A percentile compares a stretch with the other conserved stretches of the same genome.
phyloP scores from a whole-genome alignment of 2,888 invertebrate genomes.

The Brachyopa scutellaris region DNA sequence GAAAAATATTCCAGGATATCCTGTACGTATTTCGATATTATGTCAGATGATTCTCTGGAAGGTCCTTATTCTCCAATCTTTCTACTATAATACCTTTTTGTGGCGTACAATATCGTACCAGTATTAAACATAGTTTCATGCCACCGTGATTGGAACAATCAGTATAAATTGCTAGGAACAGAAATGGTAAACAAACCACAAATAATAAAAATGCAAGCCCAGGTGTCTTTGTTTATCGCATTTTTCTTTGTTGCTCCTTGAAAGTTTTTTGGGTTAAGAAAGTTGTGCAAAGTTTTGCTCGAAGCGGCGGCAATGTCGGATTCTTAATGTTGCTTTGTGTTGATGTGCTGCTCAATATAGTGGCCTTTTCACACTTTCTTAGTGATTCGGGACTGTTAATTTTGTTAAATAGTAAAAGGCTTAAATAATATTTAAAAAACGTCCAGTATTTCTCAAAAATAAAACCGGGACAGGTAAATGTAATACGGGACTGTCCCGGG shows the following conservation, averaged over 20 bases:
- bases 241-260: background rate
- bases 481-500: too few species aligned
- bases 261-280: background rate
- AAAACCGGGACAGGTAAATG: too few species aligned
- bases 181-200: too few species aligned
- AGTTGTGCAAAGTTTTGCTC: background rate
- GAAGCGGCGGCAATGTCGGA: background rate
- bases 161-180: conserved; percentile 53
- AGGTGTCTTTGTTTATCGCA: background rate
- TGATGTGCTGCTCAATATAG: too few species aligned
- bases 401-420: too few species aligned
- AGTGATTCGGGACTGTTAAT: too few species aligned
- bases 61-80: conserved; percentile 50
- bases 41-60: conserved; percentile 63
- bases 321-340: background rate
- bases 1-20: conserved; percentile 46
- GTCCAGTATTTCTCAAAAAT: too few species aligned
- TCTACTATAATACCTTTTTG: conserved; percentile 49
- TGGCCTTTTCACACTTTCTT: too few species aligned
- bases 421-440: too few species aligned
- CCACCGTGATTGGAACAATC: conserved; percentile 65
- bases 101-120: conserved; percentile 64
- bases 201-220: too few species aligned
- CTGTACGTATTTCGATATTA: conserved; percentile 41
- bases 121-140: conserved; percentile 60